These are phyloP conservation scores for Acrocyrtus sp. DNA, from an alignment of 2,888 invertebrate species.

Conservation along the genomic window DNA sequence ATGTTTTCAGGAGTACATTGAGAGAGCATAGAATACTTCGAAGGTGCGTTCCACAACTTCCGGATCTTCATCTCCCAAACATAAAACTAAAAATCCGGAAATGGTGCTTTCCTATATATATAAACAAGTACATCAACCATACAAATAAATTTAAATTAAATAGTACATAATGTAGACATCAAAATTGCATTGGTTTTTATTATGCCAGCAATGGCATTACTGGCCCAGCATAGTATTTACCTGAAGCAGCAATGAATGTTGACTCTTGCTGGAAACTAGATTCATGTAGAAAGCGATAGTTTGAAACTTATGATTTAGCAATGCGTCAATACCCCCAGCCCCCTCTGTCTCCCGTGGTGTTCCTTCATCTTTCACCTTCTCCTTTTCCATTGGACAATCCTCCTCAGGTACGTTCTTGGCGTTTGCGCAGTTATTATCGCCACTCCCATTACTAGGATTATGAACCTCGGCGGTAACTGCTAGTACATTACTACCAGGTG, in stretches of 20 bases:
- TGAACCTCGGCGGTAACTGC: too few relatives aligned
- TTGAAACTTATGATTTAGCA: slow-evolving; percentile 1
- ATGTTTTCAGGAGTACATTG: slow-evolving; percentile 44
- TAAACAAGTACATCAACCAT: neutral
- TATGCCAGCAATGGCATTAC: too few relatives aligned
- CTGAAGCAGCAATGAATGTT: slow-evolving; percentile 23
- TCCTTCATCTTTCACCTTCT: neutral
- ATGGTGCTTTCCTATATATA: slow-evolving; percentile 45
- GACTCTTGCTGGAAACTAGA: slow-evolving; percentile 13
- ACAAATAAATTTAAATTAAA: neutral
- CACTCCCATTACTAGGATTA: too few relatives aligned
- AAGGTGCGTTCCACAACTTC: slow-evolving; percentile 45
- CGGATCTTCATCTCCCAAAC: slow-evolving; percentile 45
- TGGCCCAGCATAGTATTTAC: too few relatives aligned
- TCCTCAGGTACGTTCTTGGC: too few relatives aligned
- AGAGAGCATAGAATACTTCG: slow-evolving; percentile 51
- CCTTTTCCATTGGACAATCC: too few relatives aligned
- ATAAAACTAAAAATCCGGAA: slow-evolving; percentile 51
- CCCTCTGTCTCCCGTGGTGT: neutral
- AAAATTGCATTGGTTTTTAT: neutral
- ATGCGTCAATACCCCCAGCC: neutral
- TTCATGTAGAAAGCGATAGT: slow-evolving; percentile 18
- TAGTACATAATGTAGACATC: neutral
- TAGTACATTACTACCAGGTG: too few relatives aligned
- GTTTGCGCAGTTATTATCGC: too few relatives aligned